phyloP scores from a whole-genome alignment of 92 coral and sea anemone species.

The Blastomussa wellsi region DNA sequence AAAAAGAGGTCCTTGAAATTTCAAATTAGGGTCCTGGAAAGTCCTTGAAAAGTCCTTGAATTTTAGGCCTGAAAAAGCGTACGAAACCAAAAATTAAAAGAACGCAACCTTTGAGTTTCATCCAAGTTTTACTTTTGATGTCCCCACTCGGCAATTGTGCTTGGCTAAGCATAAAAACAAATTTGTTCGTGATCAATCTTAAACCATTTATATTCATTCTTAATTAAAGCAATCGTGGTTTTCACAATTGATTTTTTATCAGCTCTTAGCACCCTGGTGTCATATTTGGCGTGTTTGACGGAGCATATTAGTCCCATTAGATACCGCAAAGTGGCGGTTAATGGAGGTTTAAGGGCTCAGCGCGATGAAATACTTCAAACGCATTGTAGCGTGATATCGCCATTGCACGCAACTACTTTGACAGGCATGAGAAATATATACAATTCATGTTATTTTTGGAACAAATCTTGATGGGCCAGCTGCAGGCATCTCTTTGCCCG shows the following conservation, averaged over 20 bases:
- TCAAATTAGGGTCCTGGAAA: too few species aligned
- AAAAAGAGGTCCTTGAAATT: too few species aligned
- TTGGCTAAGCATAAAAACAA: conserved; percentile 5
- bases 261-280: conserved; percentile 2
- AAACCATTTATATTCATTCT: not conserved
- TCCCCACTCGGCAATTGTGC: not conserved
- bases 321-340: not conserved
- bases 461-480: not conserved
- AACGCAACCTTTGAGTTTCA: too few species aligned
- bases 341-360: conserved; percentile 11
- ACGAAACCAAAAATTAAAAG: too few species aligned
- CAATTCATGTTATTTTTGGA: not conserved
- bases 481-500: not conserved
- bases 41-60: too few species aligned
- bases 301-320: not conserved
- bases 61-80: too few species aligned
- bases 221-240: conserved; percentile 5
- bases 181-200: conserved; percentile 3
- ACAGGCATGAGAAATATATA: not conserved
- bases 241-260: not conserved
- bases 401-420: conserved; percentile 5
- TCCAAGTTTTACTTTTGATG: too few species aligned
- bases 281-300: conserved; percentile 3
- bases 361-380: not conserved
- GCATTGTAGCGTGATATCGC: not conserved